These are phyloP conservation scores for Actenoides lindsayi DNA, from an alignment of 2,113 vertebrate genomes.

Conservation along the genomic window DNA sequence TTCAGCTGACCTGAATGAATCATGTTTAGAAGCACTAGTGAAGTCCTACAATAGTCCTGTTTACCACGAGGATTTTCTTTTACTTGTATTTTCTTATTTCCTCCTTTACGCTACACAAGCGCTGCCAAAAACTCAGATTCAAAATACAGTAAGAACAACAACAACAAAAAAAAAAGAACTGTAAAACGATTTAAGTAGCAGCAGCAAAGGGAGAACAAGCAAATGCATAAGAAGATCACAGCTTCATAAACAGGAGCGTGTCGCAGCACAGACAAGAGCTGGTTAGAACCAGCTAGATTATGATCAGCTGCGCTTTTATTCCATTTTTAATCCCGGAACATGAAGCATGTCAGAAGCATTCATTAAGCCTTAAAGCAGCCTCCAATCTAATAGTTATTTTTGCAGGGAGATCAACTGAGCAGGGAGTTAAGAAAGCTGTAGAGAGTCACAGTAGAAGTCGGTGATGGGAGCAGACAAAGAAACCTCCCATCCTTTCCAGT, in stretches of 20 bases:
- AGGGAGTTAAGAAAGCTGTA: not conserved
- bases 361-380: conserved; percentile 18
- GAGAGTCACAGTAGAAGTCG: not conserved
- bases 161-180: not conserved
- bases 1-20: not conserved
- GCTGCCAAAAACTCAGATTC: not conserved
- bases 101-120: not conserved
- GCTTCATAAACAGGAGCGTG: conserved; percentile 28
- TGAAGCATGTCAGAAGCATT: not conserved
- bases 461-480: not conserved
- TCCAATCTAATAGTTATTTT: conserved; percentile 1
- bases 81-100: not conserved
- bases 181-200: not conserved
- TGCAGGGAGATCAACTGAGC: not conserved
- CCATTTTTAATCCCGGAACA: conserved; percentile 34
- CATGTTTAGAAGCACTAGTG: not conserved
- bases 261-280: conserved; percentile 28
- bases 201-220: not conserved
- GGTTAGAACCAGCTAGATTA: conserved; percentile 38
- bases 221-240: conserved; percentile 19
- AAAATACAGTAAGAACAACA: not conserved
- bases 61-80: not conserved
- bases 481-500: not conserved
- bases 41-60: not conserved
- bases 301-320: conserved; percentile 31